Evolutionary conservation across 2,113 vertebrate genomes (phyloP).

Genomic region (Percina caprodes): DNA sequence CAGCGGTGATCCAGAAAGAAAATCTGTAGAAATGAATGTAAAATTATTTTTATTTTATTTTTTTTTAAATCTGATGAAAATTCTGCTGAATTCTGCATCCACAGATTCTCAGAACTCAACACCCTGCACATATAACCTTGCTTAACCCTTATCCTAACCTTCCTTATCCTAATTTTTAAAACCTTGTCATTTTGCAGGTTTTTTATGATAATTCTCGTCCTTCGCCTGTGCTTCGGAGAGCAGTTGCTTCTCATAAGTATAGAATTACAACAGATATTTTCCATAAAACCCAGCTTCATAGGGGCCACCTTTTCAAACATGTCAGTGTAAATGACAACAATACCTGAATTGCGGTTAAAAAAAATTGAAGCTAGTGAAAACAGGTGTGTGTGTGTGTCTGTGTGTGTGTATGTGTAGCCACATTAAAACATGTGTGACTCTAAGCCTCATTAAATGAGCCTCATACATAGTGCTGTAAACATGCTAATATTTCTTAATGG

Average conservation of each 20-base stretch:
- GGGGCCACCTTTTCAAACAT: constrained; percentile 41
- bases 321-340: constrained; percentile 19
- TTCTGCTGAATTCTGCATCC: too few relatives aligned
- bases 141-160: not conserved
- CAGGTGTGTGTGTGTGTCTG: constrained; percentile 18
- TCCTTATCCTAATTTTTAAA: too few relatives aligned
- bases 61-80: too few relatives aligned
- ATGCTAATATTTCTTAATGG: constrained; percentile 81
- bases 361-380: not conserved
- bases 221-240: not conserved
- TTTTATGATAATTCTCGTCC: not conserved
- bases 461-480: constrained; percentile 77
- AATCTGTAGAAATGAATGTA: too few relatives aligned
- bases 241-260: constrained; percentile 48
- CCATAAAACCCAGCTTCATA: constrained; percentile 24
- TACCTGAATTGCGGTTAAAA: not conserved
- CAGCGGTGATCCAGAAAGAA: too few relatives aligned
- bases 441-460: constrained; percentile 74
- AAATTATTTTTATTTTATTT: too few relatives aligned
- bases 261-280: constrained; percentile 19
- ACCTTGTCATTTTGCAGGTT: too few relatives aligned
- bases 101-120: too few relatives aligned
- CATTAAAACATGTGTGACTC: constrained; percentile 49
- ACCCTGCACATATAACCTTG: not conserved
- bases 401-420: not conserved